Evolutionary conservation across 2,888 invertebrate genomes (phyloP), one percentile per base, ranked within the genome.

Genomic region (Drosophila monieri): DNA sequence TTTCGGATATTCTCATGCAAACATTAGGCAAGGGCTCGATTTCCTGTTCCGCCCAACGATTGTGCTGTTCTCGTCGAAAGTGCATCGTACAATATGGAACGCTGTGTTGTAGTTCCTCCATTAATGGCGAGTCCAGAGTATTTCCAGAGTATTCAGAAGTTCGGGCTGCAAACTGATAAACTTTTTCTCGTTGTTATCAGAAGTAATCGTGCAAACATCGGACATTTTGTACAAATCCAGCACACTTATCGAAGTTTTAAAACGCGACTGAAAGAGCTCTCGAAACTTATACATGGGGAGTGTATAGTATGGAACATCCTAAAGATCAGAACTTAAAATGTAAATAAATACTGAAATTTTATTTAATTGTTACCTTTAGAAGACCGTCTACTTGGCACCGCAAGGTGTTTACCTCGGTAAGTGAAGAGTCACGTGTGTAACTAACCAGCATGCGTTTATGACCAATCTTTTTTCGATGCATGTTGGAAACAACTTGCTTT

Each of bases 221-320:
- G 94, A 94, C 93, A 97, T 93, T 87, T 94, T 94, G 84, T 94
- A 94, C 54, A 95, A 91, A 87, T 95, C 95, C 12, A 94, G 93
- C 8, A 95, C 93, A 71, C 94, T 94, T 37, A 95, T 93, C 3
- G 95, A 94, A 52, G 94, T 94, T 89, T 95, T 94, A 87, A 94
- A 95, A n/a, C 96, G 94, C 66, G 95, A 95, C 90, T 96, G 96
- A 88, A 95, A 95, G 84, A 96, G 93, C 90, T 96, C 95, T 64
- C 96, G 94, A 84, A 97, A 96, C 89, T 95, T 95, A 90, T 96
- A 96, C 62, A 97, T 93, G 6, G 96, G 96, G 77, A 97, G 92
- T 67, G 93, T 93, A 89, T 95, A 94, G 9, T 94, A 94, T 23
- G 96, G 95, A 35, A 95, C 95, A 90, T 96, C 96, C 93, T 94